A percentile compares a stretch with the other conserved stretches of the same genome.
Conservation (phyloP, 1,140 invertebrate genomes). For the Lucilia sericata region DNA sequence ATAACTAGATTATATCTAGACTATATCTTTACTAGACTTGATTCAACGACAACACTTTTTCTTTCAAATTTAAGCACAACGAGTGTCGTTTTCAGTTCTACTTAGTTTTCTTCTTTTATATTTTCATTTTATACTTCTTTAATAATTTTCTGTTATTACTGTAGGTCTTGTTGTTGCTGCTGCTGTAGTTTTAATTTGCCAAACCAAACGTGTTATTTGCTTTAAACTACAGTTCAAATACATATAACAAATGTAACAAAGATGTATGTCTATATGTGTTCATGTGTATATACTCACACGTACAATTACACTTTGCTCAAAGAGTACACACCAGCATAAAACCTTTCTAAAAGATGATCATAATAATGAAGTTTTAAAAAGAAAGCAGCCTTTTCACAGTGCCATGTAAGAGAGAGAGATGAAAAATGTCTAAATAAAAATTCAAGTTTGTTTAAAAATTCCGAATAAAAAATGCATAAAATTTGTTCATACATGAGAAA, state of each 20-base stretch:
- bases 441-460: not conserved
- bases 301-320: not conserved
- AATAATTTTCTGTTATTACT: not conserved
- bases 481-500: not conserved
- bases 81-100: constrained; percentile 17
- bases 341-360: not conserved
- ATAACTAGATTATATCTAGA: too few species aligned
- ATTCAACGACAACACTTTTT: constrained; percentile 4
- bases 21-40: too few species aligned
- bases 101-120: not conserved
- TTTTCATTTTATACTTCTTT: not conserved
- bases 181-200: constrained; percentile 17
- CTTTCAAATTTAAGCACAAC: not conserved
- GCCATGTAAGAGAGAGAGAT: not conserved
- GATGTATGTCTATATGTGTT: not conserved
- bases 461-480: not conserved
- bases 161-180: not conserved
- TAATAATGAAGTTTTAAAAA: not conserved
- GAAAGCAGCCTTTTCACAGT: not conserved
- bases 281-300: too few species aligned
- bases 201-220: constrained; percentile 29
- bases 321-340: too few species aligned
- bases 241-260: constrained; percentile 2
- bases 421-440: not conserved
- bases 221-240: constrained; percentile 27